Base-by-base conservation (phyloP, 1,140 invertebrate genomes). In the Aphelenchoides besseyi region DNA sequence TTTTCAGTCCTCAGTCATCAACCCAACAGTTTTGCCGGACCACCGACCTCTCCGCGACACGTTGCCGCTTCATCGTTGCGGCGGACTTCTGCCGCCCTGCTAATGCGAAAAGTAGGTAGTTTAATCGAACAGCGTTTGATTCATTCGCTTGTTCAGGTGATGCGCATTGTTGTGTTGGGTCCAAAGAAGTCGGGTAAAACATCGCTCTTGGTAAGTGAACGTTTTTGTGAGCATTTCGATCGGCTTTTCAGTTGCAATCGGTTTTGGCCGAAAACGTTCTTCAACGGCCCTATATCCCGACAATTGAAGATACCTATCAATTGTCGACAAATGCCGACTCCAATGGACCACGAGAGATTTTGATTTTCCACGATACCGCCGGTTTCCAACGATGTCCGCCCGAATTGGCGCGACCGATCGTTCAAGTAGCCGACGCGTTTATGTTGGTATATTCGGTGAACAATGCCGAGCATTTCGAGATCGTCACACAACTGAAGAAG, bases 291-390 rank as follows among this genome's bases (percentile, higher is more conserved):
- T 83, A 83, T 66, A 37, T 61, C 23, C 77, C 82, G 8, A 83
- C 82, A 26, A 81, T 84, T 41, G 82, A 84, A n/a, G 82, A 83
- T 62, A 83, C 82, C 16, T 84, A 80, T 68, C 83, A 82, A 59
- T 73, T 83, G n/a, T 72, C 81, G 61, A 53, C 77, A 5, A 33
- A 52, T 32, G 33, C 36, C 30, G 54, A 55, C 26, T n/a, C 23
- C 26, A 52, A 8, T 0, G 74, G 32, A 16, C 70, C 80, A 1
- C 52, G 72, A 32, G 80, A 82, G 48, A 68, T 81, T 29, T 55
- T 84, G 3, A 72, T 82, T 28, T 82, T 83, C 37, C 82, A 83
- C 61, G 82, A 83, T 53, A 83, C 82, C 3, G 79, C 74, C 3
- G 81, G 81, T 52, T 35, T 71, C 52, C 67, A 79, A 41, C 68